phyloP scores from a whole-genome alignment of 2,888 invertebrate genomes.

The Ditula angustiorana region DNA sequence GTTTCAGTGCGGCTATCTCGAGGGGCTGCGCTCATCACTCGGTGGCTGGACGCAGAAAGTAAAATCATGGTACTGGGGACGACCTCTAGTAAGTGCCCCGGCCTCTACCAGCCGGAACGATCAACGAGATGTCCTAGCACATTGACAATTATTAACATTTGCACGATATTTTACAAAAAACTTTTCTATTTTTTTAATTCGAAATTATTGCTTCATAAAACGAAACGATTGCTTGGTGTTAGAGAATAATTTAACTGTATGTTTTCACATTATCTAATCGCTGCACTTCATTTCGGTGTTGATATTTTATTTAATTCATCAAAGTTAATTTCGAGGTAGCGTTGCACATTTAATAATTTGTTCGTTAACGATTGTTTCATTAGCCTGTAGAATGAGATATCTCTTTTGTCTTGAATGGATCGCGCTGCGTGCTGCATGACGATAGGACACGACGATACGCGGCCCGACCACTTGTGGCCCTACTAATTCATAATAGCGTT shows the following conservation, averaged over 20 bases:
- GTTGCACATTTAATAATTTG: constrained; percentile 62
- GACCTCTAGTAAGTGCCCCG: constrained; percentile 96
- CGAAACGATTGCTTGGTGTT: constrained; percentile 80
- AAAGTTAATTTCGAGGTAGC: constrained; percentile 63
- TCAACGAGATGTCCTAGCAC: constrained; percentile 81
- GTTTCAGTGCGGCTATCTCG: constrained; percentile 96
- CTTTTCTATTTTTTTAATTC: constrained; percentile 61
- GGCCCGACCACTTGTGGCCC: constrained; percentile 6
- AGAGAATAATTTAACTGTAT: constrained; percentile 67
- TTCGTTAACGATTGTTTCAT: constrained; percentile 65
- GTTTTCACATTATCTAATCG: constrained; percentile 75
- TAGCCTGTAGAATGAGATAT: constrained; percentile 72
- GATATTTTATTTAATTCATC: constrained; percentile 63
- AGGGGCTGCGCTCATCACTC: constrained; percentile 97
- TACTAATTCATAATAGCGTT: constrained; percentile 8
- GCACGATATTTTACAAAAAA: constrained; percentile 73
- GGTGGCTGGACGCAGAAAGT: constrained; percentile 98
- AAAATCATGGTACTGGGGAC: constrained; percentile 98
- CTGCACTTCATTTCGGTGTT: constrained; percentile 81
- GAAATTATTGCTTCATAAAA: constrained; percentile 77
- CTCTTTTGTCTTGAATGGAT: constrained; percentile 67
- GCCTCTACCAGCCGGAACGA: constrained; percentile 73
- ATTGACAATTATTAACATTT: constrained; percentile 78
- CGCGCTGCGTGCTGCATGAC: constrained; percentile 76
- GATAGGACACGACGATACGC: constrained; percentile 42